phyloP scores from a whole-genome alignment of 2,797 vertebrate species.

The Tadarida brasiliensis region DNA sequence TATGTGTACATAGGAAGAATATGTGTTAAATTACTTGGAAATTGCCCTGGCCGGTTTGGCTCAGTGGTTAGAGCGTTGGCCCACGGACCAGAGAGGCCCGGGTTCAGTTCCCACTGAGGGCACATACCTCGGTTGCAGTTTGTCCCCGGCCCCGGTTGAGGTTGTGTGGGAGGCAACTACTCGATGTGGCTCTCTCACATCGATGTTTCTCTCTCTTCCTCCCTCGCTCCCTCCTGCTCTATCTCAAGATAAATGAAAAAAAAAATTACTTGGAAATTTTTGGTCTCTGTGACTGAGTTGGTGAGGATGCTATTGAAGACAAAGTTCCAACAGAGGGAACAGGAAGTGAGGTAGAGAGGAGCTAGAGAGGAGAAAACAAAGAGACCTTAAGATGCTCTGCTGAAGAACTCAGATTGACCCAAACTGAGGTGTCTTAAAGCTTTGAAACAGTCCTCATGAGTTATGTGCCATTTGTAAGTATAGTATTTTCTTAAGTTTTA shows the following conservation, averaged over 20 bases:
- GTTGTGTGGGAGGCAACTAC: neutral
- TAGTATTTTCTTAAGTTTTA: neutral
- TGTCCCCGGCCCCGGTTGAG: too few relatives aligned
- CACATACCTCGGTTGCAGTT: neutral
- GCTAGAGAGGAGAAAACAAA: neutral
- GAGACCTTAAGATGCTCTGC: neutral
- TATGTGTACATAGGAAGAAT: neutral
- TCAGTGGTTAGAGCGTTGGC: neutral
- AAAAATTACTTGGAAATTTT: neutral
- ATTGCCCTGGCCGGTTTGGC: neutral
- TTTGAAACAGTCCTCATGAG: neutral
- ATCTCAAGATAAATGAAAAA: neutral
- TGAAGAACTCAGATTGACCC: neutral
- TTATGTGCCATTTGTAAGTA: neutral
- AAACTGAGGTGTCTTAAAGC: neutral
- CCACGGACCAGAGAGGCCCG: accelerated
- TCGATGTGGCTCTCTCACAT: neutral
- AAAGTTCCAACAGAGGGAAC: too few relatives aligned
- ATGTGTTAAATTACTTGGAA: neutral
- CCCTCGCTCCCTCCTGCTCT: neutral
- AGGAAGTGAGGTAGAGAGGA: too few relatives aligned
- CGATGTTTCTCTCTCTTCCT: neutral
- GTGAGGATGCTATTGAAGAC: too few relatives aligned
- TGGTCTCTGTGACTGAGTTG: too few relatives aligned
- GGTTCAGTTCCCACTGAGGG: neutral